These are phyloP conservation scores for Oceanodroma leucorhoa DNA, from an alignment of 2,797 vertebrate genomes.

Conservation along the genomic window DNA sequence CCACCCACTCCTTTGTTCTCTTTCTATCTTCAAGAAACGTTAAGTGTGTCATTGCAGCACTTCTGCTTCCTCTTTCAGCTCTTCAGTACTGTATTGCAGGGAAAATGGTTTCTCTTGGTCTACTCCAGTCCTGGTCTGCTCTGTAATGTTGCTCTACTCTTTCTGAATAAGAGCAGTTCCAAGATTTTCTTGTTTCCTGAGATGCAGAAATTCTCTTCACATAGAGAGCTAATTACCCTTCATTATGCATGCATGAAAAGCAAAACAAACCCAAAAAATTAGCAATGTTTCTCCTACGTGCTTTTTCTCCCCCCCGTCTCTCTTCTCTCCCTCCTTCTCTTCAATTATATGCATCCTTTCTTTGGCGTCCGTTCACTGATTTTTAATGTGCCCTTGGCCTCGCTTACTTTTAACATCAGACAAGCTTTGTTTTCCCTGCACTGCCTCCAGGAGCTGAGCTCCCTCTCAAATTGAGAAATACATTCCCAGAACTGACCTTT, in stretches of 20 bases:
- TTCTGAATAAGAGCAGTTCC: neutral
- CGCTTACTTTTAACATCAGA: neutral
- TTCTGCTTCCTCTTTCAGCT: neutral
- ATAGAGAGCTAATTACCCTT: neutral
- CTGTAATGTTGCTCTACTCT: neutral
- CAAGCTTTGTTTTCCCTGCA: neutral
- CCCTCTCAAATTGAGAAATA: neutral
- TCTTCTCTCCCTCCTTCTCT: neutral
- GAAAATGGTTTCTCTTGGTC: neutral
- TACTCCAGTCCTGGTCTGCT: neutral
- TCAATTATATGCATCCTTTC: neutral
- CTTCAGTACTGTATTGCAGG: neutral
- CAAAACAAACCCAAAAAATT: neutral
- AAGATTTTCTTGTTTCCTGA: neutral
- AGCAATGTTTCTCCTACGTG: neutral
- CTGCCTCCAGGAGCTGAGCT: neutral
- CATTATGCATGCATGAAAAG: neutral
- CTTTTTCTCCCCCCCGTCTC: neutral
- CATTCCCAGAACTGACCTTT: constrained; percentile 24
- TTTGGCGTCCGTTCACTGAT: accelerated
- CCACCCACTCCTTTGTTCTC: neutral
- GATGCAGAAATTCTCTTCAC: neutral
- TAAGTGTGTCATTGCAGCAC: neutral
- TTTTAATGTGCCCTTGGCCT: neutral
- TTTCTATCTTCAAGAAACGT: neutral